These are phyloP conservation scores for Listronotus bonariensis DNA, from an alignment of 1,140 invertebrate genomes.

Conservation along the genomic window DNA sequence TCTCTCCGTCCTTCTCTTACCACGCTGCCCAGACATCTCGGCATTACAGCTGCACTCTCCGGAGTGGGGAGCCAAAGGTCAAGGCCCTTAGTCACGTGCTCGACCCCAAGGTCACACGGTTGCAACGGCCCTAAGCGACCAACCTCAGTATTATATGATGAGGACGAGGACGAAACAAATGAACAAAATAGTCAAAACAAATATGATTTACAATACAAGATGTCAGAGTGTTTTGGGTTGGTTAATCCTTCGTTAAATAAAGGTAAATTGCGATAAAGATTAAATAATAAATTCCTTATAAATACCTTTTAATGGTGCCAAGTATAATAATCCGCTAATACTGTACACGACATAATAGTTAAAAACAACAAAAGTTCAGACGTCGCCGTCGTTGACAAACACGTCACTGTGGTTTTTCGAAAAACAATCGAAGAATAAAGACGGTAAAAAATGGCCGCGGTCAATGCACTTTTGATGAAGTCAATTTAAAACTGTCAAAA, in stretches of 20 bases:
- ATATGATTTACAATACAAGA: too few relatives aligned
- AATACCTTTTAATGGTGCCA: slow-evolving; percentile 10
- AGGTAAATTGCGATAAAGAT: too few relatives aligned
- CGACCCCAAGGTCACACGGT: slow-evolving; percentile 36
- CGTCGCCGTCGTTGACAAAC: too few relatives aligned
- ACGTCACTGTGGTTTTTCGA: too few relatives aligned
- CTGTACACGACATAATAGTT: neutral
- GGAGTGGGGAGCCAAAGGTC: slow-evolving; percentile 30
- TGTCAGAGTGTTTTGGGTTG: too few relatives aligned
- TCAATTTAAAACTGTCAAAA: too few relatives aligned
- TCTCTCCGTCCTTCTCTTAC: neutral
- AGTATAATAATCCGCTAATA: slow-evolving; percentile 4
- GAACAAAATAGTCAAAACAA: too few relatives aligned
- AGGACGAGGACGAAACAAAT: neutral
- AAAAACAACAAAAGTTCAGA: neutral
- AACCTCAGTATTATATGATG: neutral
- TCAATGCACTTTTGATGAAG: too few relatives aligned
- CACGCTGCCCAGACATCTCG: slow-evolving; percentile 15
- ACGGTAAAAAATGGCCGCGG: too few relatives aligned
- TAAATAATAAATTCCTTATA: neutral
- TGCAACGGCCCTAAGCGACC: slow-evolving; percentile 21
- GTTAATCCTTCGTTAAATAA: too few relatives aligned
- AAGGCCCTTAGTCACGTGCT: slow-evolving; percentile 41
- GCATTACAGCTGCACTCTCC: neutral
- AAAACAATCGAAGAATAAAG: too few relatives aligned